Percentiles rank a stretch among this genome's conserved stretches.
phyloP scores from a whole-genome alignment of 1,140 invertebrate species.

The Brachystomella parvula region DNA sequence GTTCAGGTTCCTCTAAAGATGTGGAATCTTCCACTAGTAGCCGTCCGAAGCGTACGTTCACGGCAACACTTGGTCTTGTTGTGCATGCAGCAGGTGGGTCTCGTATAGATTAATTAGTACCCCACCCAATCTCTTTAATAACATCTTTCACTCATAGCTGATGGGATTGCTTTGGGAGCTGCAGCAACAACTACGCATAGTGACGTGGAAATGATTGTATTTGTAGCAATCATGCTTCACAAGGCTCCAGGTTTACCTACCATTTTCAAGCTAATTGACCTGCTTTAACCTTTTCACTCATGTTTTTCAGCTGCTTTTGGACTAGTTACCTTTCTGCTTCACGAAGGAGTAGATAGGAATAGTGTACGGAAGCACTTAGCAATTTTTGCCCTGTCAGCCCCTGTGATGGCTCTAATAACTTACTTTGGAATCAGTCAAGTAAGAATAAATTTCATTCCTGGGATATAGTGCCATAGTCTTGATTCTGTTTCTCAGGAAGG shows the following conservation, averaged over 20 bases:
- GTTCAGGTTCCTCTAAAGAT: constrained; percentile 45
- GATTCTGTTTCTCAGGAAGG: constrained; percentile 46
- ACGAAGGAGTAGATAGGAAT: constrained; percentile 84
- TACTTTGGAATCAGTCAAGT: constrained; percentile 89
- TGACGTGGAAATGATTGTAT: constrained; percentile 95
- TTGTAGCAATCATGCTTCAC: constrained; percentile 97
- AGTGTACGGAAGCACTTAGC: constrained; percentile 80
- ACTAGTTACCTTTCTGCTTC: constrained; percentile 89
- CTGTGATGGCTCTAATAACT: constrained; percentile 78
- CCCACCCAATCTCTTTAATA: neutral
- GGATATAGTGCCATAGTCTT: neutral
- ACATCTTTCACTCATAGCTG: constrained; percentile 54
- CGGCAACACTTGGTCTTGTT: constrained; percentile 89
- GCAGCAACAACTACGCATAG: constrained; percentile 89
- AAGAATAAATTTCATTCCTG: constrained; percentile 40
- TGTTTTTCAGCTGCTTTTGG: constrained; percentile 96
- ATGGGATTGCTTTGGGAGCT: constrained; percentile 93
- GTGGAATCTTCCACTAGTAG: constrained; percentile 49
- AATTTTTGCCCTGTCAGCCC: constrained; percentile 90
- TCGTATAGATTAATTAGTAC: neutral
- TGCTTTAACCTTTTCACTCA: constrained; percentile 7
- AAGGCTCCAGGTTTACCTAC: constrained; percentile 55
- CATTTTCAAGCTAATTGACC: constrained; percentile 2
- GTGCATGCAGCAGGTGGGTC: constrained; percentile 81
- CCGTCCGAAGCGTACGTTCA: constrained; percentile 61